Percentiles rank a stretch among this genome's conserved stretches.
These are phyloP conservation scores for Anadara kagoshimensis DNA, from an alignment of 1,140 invertebrate species.

Conservation along the genomic window DNA sequence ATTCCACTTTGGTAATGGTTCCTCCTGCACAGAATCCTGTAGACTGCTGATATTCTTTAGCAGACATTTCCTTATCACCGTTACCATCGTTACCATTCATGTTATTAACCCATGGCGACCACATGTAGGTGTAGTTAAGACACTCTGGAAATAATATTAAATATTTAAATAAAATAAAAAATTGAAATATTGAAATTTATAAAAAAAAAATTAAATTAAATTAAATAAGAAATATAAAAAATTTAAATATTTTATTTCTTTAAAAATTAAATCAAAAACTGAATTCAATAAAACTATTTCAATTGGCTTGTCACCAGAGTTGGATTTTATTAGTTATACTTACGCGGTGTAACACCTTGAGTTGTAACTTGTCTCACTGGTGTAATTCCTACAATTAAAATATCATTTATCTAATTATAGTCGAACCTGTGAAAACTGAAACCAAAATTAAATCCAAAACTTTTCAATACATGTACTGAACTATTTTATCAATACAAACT, in stretches of 20 bases:
- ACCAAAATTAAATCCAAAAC: too few relatives aligned
- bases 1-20: slow-evolving; percentile 49
- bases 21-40: slow-evolving; percentile 51
- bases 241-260: not conserved
- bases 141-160: not conserved
- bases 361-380: too few relatives aligned
- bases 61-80: slow-evolving; percentile 53
- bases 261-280: too few relatives aligned
- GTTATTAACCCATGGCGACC: slow-evolving; percentile 51
- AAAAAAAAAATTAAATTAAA: not conserved
- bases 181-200: not conserved
- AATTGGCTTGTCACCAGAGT: too few relatives aligned
- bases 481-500: too few relatives aligned
- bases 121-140: not conserved
- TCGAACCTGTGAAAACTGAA: too few relatives aligned
- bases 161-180: not conserved
- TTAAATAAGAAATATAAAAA: not conserved
- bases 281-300: too few relatives aligned
- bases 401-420: too few relatives aligned
- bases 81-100: slow-evolving; percentile 30
- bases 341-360: too few relatives aligned
- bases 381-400: too few relatives aligned
- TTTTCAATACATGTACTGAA: too few relatives aligned
- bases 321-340: too few relatives aligned
- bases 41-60: slow-evolving; percentile 34